Evolutionary conservation across 2,797 vertebrate genomes (phyloP).

Genomic region (Enteromius anoplus): DNA sequence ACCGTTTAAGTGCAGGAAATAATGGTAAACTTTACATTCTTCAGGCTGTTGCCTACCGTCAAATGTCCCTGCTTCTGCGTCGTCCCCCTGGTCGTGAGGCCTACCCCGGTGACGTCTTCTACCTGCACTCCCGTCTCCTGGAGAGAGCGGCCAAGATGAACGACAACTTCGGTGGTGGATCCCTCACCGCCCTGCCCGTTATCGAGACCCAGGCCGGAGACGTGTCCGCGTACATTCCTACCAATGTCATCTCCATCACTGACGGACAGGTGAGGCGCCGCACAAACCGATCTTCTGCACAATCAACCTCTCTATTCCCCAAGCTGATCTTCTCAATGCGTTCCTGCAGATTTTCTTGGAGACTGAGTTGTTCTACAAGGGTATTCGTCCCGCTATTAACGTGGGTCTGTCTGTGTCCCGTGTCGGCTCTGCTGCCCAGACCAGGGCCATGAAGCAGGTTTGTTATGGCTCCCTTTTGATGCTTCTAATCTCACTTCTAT

Average conservation of each 20-base stretch:
- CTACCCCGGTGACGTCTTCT: conserved; percentile 98
- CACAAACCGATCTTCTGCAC: not conserved
- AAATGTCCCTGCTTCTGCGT: conserved; percentile 97
- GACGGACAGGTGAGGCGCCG: conserved; percentile 88
- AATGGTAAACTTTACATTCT: not conserved
- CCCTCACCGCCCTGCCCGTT: conserved; percentile 93
- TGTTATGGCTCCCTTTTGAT: conserved; percentile 9
- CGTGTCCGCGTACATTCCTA: conserved; percentile 99
- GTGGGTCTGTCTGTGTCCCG: conserved; percentile 98
- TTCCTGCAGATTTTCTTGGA: conserved; percentile 93
- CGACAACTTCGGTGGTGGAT: conserved; percentile 94
- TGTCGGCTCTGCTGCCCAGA: conserved; percentile 98
- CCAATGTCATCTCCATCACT: conserved; percentile 98
- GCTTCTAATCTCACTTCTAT: not conserved
- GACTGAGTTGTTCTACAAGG: conserved; percentile 99
- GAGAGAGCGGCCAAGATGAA: conserved; percentile 99
- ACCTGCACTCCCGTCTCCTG: conserved; percentile 96
- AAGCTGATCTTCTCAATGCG: not conserved
- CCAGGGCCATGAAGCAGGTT: conserved; percentile 98
- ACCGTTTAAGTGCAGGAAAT: not conserved
- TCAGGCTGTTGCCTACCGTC: conserved; percentile 96
- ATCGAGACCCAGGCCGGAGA: conserved; percentile 98
- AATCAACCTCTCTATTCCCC: not conserved
- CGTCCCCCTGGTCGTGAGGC: conserved; percentile 96
- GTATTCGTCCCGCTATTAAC: conserved; percentile 97